Conservation (phyloP, 2,888 invertebrate genomes). For the Meiosimyza platycephala region DNA sequence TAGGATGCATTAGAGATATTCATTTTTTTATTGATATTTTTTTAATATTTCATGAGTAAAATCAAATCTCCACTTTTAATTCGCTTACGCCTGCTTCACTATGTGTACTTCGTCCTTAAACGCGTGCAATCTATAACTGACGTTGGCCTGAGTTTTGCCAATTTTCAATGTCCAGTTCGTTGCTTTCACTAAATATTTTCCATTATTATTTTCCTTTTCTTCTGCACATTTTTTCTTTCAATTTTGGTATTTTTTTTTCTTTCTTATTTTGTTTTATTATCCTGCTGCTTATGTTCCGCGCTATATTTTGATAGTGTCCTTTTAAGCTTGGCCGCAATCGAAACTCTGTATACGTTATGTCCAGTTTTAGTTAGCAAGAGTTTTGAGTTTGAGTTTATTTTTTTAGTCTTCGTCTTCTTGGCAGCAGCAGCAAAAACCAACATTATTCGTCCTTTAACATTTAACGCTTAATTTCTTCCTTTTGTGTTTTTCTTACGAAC, state of each 20-base stretch:
- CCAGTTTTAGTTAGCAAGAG: conserved; percentile 11
- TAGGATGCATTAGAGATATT: not conserved
- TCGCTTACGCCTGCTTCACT: not conserved
- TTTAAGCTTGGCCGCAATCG: conserved; percentile 26
- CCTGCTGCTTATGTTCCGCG: conserved; percentile 5
- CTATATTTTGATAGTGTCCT: conserved; percentile 38
- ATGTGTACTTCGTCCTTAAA: conserved; percentile 19
- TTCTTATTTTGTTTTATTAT: conserved; percentile 23
- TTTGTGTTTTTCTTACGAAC: conserved; percentile 1
- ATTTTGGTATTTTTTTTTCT: conserved; percentile 26
- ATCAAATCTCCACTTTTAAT: too few species aligned
- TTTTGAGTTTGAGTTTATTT: not conserved
- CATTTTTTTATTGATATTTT: too few species aligned
- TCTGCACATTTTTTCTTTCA: conserved; percentile 4
- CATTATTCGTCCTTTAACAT: conserved; percentile 19
- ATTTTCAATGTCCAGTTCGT: conserved; percentile 37
- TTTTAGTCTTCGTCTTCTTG: not conserved
- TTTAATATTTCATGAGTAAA: too few species aligned
- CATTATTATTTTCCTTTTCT: conserved; percentile 19
- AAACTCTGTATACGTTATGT: conserved; percentile 20
- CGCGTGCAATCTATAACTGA: conserved; percentile 33
- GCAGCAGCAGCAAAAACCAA: not conserved
- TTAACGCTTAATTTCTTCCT: conserved; percentile 15
- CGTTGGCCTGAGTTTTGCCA: conserved; percentile 19
- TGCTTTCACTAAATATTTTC: conserved; percentile 17